phyloP scores from a whole-genome alignment of 2,113 vertebrate genomes.

The Actenoides hombroni region DNA sequence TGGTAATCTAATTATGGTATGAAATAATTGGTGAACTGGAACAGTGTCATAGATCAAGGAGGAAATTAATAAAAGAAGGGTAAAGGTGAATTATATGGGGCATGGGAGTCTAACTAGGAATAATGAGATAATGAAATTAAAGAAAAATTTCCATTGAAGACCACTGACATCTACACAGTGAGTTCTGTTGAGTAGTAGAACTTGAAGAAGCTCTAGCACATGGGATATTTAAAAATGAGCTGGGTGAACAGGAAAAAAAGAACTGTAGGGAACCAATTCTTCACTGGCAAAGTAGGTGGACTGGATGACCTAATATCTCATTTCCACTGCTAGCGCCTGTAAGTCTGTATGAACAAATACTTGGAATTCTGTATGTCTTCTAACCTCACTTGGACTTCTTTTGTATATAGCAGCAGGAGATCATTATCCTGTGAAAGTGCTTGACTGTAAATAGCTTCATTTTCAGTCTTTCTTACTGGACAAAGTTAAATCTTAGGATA shows the following conservation, averaged over 20 bases:
- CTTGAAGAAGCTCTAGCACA: neutral
- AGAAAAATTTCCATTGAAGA: neutral
- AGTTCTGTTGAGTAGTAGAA: neutral
- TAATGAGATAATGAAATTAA: neutral
- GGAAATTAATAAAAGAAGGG: neutral
- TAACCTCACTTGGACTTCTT: neutral
- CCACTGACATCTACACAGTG: neutral
- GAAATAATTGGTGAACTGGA: neutral
- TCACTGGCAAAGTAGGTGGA: neutral
- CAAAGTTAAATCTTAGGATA: neutral
- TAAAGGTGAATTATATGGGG: neutral
- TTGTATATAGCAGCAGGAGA: neutral
- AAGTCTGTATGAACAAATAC: neutral
- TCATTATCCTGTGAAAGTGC: neutral
- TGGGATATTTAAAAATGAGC: neutral
- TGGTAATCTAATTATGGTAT: slow-evolving; percentile 4
- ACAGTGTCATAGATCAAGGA: neutral
- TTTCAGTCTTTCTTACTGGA: neutral
- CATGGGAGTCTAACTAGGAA: neutral
- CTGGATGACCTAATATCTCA: neutral
- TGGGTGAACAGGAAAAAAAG: neutral
- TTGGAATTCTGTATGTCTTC: neutral
- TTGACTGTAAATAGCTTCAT: neutral
- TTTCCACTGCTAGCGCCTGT: neutral
- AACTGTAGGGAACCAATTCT: neutral